phyloP scores from a whole-genome alignment of 2,888 invertebrate species.

The Pardosa pseudoannulata region DNA sequence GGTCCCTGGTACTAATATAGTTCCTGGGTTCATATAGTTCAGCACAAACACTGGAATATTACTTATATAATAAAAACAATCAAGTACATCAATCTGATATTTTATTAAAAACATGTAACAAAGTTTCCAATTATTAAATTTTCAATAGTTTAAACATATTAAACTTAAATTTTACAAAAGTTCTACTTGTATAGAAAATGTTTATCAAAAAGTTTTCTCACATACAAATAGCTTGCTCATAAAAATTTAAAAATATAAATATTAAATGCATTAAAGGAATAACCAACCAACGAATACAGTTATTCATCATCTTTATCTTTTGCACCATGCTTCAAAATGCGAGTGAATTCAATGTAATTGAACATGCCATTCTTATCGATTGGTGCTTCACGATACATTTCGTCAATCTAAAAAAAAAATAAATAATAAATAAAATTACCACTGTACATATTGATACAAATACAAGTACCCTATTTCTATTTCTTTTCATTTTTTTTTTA shows the following conservation, averaged over 20 bases:
- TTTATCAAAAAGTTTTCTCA: not conserved
- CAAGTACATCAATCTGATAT: no score
- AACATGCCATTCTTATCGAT: conserved; percentile 91
- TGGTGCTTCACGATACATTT: conserved; percentile 99
- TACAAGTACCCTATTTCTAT: no score
- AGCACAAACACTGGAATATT: no score
- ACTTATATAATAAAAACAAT: no score
- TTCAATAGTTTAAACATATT: not conserved
- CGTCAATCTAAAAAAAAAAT: conserved; percentile 84
- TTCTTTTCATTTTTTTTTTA: no score
- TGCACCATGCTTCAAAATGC: conserved; percentile 98
- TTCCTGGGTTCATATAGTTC: no score
- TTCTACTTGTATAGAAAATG: not conserved
- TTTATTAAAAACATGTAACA: not conserved
- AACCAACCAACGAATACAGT: not conserved
- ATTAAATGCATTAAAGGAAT: conserved; percentile 21
- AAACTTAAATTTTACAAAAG: not conserved
- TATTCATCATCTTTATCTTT: conserved; percentile 94
- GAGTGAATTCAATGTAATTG: conserved; percentile 98
- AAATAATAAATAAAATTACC: no score
- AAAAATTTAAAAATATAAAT: conserved; percentile 49
- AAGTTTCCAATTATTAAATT: not conserved
- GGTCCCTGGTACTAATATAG: no score
- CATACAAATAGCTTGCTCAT: not conserved
- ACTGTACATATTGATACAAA: no score